Base-by-base conservation (phyloP, 1,140 invertebrate species). In the Zeugodacus cucurbitae region DNA sequence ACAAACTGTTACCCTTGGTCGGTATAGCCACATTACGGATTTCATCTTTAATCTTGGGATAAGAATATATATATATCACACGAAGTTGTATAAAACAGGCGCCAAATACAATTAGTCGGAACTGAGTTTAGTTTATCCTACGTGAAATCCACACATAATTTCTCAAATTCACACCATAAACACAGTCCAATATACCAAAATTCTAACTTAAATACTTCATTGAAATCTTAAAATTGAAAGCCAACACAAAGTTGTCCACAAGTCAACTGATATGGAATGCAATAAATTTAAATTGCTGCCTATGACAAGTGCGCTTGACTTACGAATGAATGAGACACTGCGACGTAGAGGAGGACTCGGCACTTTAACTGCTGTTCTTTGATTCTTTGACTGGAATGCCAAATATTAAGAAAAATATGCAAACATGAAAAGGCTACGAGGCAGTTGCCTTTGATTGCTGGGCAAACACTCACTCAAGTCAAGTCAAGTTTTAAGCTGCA, bases 281-380 rank as follows among this genome's bases (percentile, higher is more conserved):
- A 48, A 82, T 82, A 82, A 82, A 82, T 82, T 82, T 82, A 82
- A 82, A 74, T 74, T 74, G 32, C 67, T 74, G 67, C 34, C 67
- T 37, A 74, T 74, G 4, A 82, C 74, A 41, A 70, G 32, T 70
- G 32, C 64, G 64, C 17, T 82, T 82, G 74, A 82, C 74, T 82
- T 82, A 48, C 44, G 74, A 4, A 11, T 48, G 74, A 4, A 11
- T 48, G 22, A 54, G 34, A 22, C 74, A 82, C 74, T 7, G 7
- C 20, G 22, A 82, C 74, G 44, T n/a, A 29, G 17, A 44, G 14
- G 6, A n/a, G 22, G 7, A 62, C 10, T 26, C 58, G 26, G 48
- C 48, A 54, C 48, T 74, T 74, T 34, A 74, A 20, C 67, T 74
- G 4, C 11, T 37, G 17, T 74, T 10, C 34, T 74, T 74, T 34